A percentile compares a stretch with the other conserved stretches of the same genome.
phyloP scores from a whole-genome alignment of 2,113 vertebrate genomes.

The Artemisiospiza belli region DNA sequence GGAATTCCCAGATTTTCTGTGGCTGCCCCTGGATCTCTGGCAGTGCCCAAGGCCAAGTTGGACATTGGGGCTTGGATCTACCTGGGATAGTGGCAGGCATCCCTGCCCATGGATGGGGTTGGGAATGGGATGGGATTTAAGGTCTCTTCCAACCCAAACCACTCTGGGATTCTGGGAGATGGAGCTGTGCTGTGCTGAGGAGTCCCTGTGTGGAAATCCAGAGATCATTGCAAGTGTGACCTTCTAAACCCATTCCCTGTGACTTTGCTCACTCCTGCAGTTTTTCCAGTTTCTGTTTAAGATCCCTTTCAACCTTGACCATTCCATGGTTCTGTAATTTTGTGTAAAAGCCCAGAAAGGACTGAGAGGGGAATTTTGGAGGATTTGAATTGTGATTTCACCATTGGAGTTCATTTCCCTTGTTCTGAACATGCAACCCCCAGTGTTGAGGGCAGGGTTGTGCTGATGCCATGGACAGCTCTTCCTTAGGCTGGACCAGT shows the following conservation, averaged over 20 bases:
- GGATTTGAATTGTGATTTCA: fast-evolving
- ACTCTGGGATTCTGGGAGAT: neutral
- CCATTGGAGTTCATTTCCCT: neutral
- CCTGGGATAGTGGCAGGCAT: fast-evolving
- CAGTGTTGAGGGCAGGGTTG: fast-evolving
- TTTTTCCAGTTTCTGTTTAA: neutral
- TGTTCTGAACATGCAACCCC: fast-evolving
- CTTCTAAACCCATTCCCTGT: neutral
- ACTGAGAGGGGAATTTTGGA: neutral
- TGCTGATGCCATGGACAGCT: neutral
- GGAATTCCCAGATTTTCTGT: neutral
- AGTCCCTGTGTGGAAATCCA: neutral
- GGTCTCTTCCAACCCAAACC: neutral
- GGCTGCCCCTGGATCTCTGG: neutral
- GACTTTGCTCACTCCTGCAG: fast-evolving
- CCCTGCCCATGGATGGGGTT: neutral
- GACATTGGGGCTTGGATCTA: neutral
- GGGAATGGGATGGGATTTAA: neutral
- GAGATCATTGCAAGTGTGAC: neutral
- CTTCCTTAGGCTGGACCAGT: neutral
- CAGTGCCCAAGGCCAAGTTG: neutral
- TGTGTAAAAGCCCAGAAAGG: neutral
- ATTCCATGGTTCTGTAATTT: fast-evolving
- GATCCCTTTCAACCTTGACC: neutral
- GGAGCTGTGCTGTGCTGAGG: neutral